Conservation (phyloP, 2,888 invertebrate species). For the Panopea generosa region DNA sequence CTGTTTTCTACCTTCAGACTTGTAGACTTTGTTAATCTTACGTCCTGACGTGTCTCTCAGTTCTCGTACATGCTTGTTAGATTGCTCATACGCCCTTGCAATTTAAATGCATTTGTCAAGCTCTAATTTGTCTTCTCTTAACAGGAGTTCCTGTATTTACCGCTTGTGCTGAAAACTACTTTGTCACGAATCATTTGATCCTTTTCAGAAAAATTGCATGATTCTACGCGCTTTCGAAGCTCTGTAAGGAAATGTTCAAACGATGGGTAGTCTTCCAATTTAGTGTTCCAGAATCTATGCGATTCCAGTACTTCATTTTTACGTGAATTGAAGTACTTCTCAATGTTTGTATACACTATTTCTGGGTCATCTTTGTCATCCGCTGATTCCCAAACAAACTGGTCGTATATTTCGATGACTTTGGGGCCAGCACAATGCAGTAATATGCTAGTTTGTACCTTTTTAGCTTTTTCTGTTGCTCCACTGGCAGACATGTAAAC, state of each 20-base stretch:
- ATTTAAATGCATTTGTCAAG: conserved; percentile 43
- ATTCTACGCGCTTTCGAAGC: conserved; percentile 32
- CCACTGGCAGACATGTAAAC: conserved; percentile 34
- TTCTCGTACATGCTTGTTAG: conserved; percentile 51
- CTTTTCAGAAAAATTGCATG: conserved; percentile 55
- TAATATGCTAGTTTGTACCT: conserved; percentile 20
- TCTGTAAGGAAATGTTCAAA: conserved; percentile 58
- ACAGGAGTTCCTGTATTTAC: conserved; percentile 52
- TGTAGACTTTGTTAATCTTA: conserved; percentile 10
- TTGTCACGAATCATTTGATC: conserved; percentile 59
- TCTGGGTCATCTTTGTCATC: conserved; percentile 32
- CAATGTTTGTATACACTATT: conserved; percentile 40
- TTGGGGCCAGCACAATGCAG: conserved; percentile 35
- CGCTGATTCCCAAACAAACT: conserved; percentile 33
- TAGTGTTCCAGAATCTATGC: conserved; percentile 48
- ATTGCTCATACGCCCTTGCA: conserved; percentile 51
- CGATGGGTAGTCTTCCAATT: conserved; percentile 17
- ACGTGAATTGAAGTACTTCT: conserved; percentile 56
- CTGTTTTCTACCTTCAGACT: no score
- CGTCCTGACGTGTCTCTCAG: conserved; percentile 26
- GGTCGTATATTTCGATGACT: conserved; percentile 42
- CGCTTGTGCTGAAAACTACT: conserved; percentile 49
- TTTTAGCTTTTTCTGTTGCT: conserved; percentile 15
- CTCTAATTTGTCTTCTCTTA: conserved; percentile 45
- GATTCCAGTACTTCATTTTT: conserved; percentile 56